phyloP scores from a whole-genome alignment of 2,113 vertebrate genomes.

The Gasterosteus aculeatus region DNA sequence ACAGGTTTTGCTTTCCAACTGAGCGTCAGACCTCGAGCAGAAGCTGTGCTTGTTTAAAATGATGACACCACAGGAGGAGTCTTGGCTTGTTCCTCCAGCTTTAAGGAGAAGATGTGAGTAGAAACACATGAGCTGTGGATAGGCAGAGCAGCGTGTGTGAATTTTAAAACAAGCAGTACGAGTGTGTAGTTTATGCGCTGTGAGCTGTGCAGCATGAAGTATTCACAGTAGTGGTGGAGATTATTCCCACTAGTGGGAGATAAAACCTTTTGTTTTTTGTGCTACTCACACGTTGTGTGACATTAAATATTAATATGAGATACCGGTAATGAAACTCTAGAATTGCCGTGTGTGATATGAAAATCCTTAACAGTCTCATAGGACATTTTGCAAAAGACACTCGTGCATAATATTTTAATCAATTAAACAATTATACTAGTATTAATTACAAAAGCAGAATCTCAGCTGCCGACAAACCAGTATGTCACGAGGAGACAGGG shows the following conservation, averaged over 20 bases:
- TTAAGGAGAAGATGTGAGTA: not conserved
- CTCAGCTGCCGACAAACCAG: too few species aligned
- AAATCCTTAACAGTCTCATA: not conserved
- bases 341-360: not conserved
- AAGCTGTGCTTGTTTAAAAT: not conserved
- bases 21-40: not conserved
- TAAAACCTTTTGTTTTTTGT: not conserved
- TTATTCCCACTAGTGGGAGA: conserved; percentile 7
- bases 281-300: not conserved
- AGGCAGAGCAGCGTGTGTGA: not conserved
- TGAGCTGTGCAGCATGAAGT: not conserved
- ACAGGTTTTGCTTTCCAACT: not conserved
- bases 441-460: not conserved
- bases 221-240: conserved; percentile 7
- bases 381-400: not conserved
- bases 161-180: not conserved
- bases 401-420: not conserved
- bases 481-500: not conserved
- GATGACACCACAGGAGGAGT: conserved; percentile 15
- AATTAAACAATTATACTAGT: not conserved
- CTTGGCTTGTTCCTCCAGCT: conserved; percentile 14
- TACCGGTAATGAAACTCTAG: not conserved
- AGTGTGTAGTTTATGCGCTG: not conserved
- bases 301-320: not conserved
- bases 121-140: not conserved